Evolutionary conservation across 2,888 invertebrate species (phyloP), one percentile per base, ranked within the genome.

Genomic region (Tachina grossa): DNA sequence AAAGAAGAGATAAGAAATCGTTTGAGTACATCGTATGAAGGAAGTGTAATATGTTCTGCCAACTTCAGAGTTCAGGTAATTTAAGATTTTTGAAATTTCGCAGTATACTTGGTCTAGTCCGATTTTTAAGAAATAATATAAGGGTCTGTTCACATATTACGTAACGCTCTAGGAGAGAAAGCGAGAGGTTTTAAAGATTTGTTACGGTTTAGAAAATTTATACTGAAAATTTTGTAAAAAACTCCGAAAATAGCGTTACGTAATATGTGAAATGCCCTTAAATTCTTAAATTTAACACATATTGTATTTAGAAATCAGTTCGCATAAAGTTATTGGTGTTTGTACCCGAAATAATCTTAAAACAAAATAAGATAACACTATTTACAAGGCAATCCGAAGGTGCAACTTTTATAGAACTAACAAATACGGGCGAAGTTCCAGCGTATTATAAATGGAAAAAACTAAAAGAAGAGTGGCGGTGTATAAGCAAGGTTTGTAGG

Each of bases 401-500:
- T 31, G 74, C 87, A 16, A 68, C 87, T 2, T 79, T 59, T 63
- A 84, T 92, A 10, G 76, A 81, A 9, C 61, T 92, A 6, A 55
- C 83, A 0, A 92, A 92, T 82, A 69, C 86, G 0, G 89, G 91
- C 59, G 87, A 88, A 43, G 55, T 89, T 4, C 39, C 81, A 9
- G 91, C 90, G 0, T 78, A 74, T 3, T 92, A 88, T 77, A 89
- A 88, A 63, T 92, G 92, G 92, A 89, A 87, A 39, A 89, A 91
- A 59, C 47, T 90, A 0, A 79, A 89, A 1, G 88, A 89, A 10
- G 83, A 83, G 13, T 75, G 72, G 55, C 51, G 49, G 5, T 80
- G 74, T 31, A 69, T 80, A 14, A 74, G 45, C 6, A 16, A 77
- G 55, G 77, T 83, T 39, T 47, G 31, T 47, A 59, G 19, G 22